Conservation (phyloP, 2,797 vertebrate genomes). For the Caiman crocodilus region DNA sequence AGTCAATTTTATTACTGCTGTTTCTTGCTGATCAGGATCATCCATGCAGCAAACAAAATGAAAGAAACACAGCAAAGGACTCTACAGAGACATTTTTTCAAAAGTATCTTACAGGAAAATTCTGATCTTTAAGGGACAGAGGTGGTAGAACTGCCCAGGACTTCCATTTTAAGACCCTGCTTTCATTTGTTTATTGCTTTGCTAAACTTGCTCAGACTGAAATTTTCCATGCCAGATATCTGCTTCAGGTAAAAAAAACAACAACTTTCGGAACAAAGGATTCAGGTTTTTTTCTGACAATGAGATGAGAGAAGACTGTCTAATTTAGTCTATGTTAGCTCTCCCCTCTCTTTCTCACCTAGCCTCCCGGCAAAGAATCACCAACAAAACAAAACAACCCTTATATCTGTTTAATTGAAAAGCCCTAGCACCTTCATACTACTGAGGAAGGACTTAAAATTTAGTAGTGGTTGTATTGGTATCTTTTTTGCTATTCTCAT, state of each 20-base stretch:
- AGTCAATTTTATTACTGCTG: neutral
- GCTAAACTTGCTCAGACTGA: neutral
- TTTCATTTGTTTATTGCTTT: neutral
- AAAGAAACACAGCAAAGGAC: neutral
- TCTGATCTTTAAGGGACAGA: neutral
- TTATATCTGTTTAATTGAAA: rapidly evolving
- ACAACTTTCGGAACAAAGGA: neutral
- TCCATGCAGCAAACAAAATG: neutral
- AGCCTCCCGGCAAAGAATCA: too few species aligned
- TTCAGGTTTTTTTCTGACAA: neutral
- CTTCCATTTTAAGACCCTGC: neutral
- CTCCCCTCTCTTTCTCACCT: too few species aligned
- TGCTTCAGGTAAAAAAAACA: neutral
- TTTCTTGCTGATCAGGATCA: neutral
- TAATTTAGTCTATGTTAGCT: neutral
- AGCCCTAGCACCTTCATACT: neutral
- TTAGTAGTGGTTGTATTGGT: neutral
- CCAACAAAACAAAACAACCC: rapidly evolving
- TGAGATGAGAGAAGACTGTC: neutral
- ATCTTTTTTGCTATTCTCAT: neutral
- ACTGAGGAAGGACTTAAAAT: neutral
- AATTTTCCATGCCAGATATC: neutral
- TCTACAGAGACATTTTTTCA: neutral
- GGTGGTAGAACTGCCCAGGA: neutral
- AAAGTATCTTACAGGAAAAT: rapidly evolving